phyloP scores from a whole-genome alignment of 2,888 invertebrate genomes.

The Drosophila putrida region DNA sequence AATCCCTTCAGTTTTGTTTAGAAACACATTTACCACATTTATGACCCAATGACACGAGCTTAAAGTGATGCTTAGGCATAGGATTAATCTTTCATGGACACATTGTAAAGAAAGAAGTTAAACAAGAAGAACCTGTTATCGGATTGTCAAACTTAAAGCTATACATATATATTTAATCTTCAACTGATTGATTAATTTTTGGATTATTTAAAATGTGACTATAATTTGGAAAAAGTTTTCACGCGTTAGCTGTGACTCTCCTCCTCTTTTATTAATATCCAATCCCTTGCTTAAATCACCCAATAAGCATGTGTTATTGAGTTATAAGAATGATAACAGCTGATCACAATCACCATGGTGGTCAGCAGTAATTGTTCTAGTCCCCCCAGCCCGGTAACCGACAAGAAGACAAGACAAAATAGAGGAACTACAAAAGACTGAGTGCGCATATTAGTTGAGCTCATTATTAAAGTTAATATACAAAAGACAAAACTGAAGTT shows the following conservation, averaged over 20 bases:
- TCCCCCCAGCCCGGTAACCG: slow-evolving; percentile 50
- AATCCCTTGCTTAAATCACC: background rate
- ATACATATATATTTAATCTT: background rate
- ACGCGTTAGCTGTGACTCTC: background rate
- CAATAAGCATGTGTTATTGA: slow-evolving; percentile 23
- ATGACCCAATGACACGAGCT: slow-evolving; percentile 29
- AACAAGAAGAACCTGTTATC: background rate
- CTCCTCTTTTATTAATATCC: background rate
- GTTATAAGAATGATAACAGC: slow-evolving; percentile 8
- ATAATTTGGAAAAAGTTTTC: background rate
- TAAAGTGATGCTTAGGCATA: background rate
- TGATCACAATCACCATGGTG: slow-evolving; percentile 46
- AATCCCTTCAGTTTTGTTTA: slow-evolving; percentile 51
- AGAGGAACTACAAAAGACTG: slow-evolving; percentile 83
- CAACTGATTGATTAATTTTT: background rate
- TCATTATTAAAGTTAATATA: slow-evolving; percentile 76
- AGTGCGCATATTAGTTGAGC: slow-evolving; percentile 83
- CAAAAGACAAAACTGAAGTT: slow-evolving; percentile 34
- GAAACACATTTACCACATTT: slow-evolving; percentile 34
- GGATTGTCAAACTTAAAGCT: background rate
- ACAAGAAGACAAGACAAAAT: slow-evolving; percentile 76
- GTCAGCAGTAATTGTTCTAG: slow-evolving; percentile 33
- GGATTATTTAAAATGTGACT: too few relatives aligned
- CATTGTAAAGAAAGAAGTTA: background rate
- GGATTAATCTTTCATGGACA: background rate